These are phyloP conservation scores for Nycticebus coucang DNA, from an alignment of 2,113 vertebrate species.

Conservation along the genomic window DNA sequence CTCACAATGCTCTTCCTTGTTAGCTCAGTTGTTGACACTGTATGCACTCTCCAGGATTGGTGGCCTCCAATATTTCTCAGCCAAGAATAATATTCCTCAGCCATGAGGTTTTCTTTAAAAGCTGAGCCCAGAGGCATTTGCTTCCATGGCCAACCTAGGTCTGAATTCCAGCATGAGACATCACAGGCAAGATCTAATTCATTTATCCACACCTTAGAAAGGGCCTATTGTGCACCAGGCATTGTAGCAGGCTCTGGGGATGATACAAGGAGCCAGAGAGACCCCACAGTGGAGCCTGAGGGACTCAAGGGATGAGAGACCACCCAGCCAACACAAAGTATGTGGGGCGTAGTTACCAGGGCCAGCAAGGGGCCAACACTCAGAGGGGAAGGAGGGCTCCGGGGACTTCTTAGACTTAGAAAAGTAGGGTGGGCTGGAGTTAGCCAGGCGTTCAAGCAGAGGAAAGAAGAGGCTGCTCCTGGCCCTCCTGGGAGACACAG, in stretches of 20 bases:
- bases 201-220: not conserved
- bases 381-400: not conserved
- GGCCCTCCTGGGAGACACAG: not conserved
- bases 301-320: not conserved
- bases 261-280: not conserved
- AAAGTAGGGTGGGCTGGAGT: not conserved
- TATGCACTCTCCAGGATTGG: rapidly evolving
- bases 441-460: not conserved
- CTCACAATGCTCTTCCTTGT: rapidly evolving
- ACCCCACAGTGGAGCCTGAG: not conserved
- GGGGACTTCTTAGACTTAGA: not conserved
- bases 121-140: rapidly evolving
- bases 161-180: not conserved
- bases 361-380: not conserved
- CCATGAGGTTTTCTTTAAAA: not conserved
- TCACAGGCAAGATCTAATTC: not conserved
- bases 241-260: not conserved
- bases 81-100: rapidly evolving
- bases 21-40: not conserved
- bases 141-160: rapidly evolving
- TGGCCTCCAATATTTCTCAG: not conserved
- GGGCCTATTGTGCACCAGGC: not conserved
- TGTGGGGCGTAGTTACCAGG: not conserved
- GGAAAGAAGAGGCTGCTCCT: not conserved
- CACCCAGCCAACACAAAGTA: not conserved